phyloP scores from a whole-genome alignment of 23 tunicate species.

The Diplosoma virens region DNA sequence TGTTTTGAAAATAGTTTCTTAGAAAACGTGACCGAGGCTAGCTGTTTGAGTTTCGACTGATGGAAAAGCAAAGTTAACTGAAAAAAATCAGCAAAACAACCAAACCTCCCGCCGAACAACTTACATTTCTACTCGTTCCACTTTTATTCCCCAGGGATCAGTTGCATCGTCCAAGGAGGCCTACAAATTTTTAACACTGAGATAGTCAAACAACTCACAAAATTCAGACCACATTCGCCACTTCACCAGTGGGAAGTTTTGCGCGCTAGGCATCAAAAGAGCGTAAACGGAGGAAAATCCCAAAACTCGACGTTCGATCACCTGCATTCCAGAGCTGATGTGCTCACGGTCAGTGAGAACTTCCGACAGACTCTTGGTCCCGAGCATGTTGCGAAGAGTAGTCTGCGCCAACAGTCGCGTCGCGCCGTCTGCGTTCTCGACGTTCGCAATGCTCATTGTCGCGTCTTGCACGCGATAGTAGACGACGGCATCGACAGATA shows the following conservation, averaged over 20 bases:
- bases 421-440: conserved; percentile 87
- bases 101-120: neutral
- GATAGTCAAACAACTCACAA: too few relatives aligned
- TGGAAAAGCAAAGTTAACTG: too few relatives aligned
- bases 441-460: conserved; percentile 84
- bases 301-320: too few relatives aligned
- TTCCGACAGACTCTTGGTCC: conserved; percentile 84
- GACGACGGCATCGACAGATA: conserved; percentile 93
- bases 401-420: conserved; percentile 93
- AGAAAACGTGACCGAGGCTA: too few relatives aligned
- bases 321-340: conserved; percentile 91
- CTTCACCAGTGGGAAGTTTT: too few relatives aligned
- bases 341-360: conserved; percentile 88
- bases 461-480: conserved; percentile 89
- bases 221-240: too few relatives aligned
- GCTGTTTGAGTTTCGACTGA: too few relatives aligned
- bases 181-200: too few relatives aligned
- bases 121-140: conserved; percentile 92
- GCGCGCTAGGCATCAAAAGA: too few relatives aligned
- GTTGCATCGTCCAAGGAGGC: conserved; percentile 78
- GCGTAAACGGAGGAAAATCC: too few relatives aligned
- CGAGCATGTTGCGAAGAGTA: conserved; percentile 87
- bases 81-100: neutral
- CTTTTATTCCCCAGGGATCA: conserved; percentile 98
- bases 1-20: too few relatives aligned